Base-by-base conservation (phyloP, 1,140 invertebrate genomes). In the Temnothorax longispinosus region DNA sequence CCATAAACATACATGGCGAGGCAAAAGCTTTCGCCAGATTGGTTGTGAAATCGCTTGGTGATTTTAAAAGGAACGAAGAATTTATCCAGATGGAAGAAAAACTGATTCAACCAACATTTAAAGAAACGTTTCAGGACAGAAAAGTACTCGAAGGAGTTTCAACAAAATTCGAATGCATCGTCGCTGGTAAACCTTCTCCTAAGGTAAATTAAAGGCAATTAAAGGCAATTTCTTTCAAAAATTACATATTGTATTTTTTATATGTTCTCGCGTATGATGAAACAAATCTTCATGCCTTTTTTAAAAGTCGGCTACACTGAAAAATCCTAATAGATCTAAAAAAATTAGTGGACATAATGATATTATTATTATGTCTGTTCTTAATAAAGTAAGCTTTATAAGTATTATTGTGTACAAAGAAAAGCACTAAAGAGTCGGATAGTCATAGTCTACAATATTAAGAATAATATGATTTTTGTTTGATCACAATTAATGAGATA, bases 1-100 rank as follows among this genome's bases (percentile, higher is more conserved):
- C 98, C 0, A 96, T 95, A 1, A 98, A 98, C 93, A 91, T 94
- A 27, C 95, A 96, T 32, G 98, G 98, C n/a, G 97, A 98, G 89
- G 97, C 97, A 0, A 98, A 98, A 92, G 97, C 97, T 90, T 98
- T 98, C 86, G 97, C 97, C 0, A 97, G 97, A 88, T 91, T 98
- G 3, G 97, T 97, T 60, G 97, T 98, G 0, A 97, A 97, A 93
- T 95, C 96, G 0, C 94, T 96, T 10, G 95, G 95, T 62, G 93
- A 94, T 50, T 94, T 94, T 76, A 85, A 91, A 58, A 87, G 93
- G 35, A 94, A 94, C 85, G 89, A 95, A 80, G 91, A 96, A 93
- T 90, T 94, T 27, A 89, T 96, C 0, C 95, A 96, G 54, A 96
- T 96, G 89, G 95, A 96, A 85, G 96, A 97, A 44, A 96, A 96